Conservation (phyloP, 64 coral and sea anemone species). For the Pachyseris speciosa region DNA sequence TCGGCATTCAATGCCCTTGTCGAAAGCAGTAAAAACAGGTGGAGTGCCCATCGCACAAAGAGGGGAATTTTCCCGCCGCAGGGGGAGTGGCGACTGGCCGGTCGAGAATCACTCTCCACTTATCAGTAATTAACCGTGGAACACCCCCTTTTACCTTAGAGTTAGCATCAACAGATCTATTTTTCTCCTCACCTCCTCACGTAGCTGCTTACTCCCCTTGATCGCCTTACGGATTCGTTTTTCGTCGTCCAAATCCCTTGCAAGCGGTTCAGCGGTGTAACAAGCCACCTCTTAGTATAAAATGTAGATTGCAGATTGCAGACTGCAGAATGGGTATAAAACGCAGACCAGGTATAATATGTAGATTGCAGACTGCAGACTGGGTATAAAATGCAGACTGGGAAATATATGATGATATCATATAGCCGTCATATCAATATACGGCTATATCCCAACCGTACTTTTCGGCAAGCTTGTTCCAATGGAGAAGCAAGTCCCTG, state of each 20-base stretch:
- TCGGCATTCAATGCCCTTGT: not conserved
- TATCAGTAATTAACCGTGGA: not conserved
- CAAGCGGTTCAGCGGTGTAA: not conserved
- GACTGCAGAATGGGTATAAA: no score
- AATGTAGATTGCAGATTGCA: no score
- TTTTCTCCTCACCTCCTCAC: not conserved
- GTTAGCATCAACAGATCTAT: no score
- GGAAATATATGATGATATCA: no score
- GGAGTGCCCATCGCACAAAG: not conserved
- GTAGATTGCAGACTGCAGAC: no score
- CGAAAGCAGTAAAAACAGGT: not conserved
- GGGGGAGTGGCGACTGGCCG: not conserved
- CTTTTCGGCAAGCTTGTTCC: no score
- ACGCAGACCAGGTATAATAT: no score
- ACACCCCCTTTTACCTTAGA: not conserved
- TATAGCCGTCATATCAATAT: no score
- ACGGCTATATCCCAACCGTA: no score
- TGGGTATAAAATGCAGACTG: no score
- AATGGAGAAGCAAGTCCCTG: not conserved
- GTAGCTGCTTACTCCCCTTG: not conserved
- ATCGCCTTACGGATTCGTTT: not conserved
- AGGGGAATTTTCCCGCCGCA: not conserved
- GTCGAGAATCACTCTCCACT: not conserved
- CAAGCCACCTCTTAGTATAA: not conserved
- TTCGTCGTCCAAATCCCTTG: not conserved